A percentile compares a stretch with the other conserved stretches of the same genome.
Evolutionary conservation across 2,113 vertebrate genomes (phyloP).

Genomic region (Lathamus discolor): DNA sequence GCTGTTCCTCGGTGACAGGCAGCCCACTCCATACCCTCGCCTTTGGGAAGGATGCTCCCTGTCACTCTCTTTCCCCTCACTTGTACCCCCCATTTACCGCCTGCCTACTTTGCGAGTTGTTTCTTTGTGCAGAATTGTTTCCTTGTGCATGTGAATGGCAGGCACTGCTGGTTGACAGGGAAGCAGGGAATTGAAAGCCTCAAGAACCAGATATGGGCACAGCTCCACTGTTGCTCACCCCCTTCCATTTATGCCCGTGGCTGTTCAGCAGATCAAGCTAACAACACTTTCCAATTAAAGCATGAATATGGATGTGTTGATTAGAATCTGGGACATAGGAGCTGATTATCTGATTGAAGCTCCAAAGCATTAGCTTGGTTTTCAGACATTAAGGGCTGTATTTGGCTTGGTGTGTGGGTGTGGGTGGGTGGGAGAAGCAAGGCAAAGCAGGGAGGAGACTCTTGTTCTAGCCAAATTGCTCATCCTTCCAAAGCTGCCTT

Average conservation of each 20-base stretch:
- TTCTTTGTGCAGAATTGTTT: neutral
- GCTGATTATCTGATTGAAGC: slow-evolving; percentile 61
- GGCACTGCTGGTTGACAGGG: neutral
- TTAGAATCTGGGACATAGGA: slow-evolving; percentile 60
- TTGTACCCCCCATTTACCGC: neutral
- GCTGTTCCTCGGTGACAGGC: neutral
- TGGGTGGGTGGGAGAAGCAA: slow-evolving; percentile 54
- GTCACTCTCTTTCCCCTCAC: neutral
- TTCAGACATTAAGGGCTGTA: slow-evolving; percentile 45
- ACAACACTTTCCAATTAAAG: slow-evolving; percentile 32
- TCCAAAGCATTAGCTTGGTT: slow-evolving; percentile 46
- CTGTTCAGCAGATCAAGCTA: neutral
- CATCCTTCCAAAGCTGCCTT: slow-evolving; percentile 6
- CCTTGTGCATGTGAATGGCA: neutral
- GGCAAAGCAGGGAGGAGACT: slow-evolving; percentile 14
- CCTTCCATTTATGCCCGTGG: neutral
- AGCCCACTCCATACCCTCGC: neutral
- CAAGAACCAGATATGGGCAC: neutral
- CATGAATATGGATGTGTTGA: slow-evolving; percentile 60
- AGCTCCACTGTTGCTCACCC: neutral
- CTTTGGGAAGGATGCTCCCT: neutral
- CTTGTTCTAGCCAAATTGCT: neutral
- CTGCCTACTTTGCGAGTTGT: neutral
- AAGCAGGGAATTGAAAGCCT: neutral
- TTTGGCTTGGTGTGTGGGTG: slow-evolving; percentile 47